phyloP scores from a whole-genome alignment of 2,797 vertebrate genomes.

The Enteromius unitaeniatus region DNA sequence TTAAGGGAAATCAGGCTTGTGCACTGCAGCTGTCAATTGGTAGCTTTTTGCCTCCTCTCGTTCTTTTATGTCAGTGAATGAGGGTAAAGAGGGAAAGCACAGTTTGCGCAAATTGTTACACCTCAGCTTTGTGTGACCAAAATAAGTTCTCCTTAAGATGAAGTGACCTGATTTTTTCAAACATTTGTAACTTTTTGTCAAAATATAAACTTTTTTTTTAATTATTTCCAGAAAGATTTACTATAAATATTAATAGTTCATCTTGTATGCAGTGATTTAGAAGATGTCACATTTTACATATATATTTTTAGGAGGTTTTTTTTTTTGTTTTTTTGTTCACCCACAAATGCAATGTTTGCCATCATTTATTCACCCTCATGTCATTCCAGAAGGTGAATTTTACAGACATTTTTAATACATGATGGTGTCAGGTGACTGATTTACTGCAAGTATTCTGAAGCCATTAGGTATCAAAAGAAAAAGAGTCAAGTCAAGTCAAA shows the following conservation, averaged over 20 bases:
- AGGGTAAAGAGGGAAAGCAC: slow-evolving; percentile 69
- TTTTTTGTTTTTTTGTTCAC: neutral
- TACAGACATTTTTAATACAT: neutral
- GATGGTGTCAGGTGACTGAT: neutral
- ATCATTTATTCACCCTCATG: neutral
- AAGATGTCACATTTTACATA: neutral
- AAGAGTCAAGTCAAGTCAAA: neutral
- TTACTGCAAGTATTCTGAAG: neutral
- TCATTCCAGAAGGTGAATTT: neutral
- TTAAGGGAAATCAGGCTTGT: slow-evolving; percentile 77
- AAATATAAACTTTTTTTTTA: neutral
- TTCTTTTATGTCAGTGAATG: slow-evolving; percentile 65
- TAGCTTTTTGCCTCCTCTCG: neutral
- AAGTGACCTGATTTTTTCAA: neutral
- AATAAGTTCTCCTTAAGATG: neutral
- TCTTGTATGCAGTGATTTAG: neutral
- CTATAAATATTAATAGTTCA: neutral
- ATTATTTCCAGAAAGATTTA: neutral
- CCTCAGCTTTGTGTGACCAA: slow-evolving; percentile 8
- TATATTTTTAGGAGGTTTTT: neutral
- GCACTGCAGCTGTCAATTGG: slow-evolving; percentile 77
- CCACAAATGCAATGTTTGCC: neutral
- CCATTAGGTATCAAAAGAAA: neutral
- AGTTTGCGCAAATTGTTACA: slow-evolving; percentile 62
- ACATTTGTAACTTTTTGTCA: neutral